Conservation (phyloP, 2,888 invertebrate species). For the Allophyes oxyacanthae region DNA sequence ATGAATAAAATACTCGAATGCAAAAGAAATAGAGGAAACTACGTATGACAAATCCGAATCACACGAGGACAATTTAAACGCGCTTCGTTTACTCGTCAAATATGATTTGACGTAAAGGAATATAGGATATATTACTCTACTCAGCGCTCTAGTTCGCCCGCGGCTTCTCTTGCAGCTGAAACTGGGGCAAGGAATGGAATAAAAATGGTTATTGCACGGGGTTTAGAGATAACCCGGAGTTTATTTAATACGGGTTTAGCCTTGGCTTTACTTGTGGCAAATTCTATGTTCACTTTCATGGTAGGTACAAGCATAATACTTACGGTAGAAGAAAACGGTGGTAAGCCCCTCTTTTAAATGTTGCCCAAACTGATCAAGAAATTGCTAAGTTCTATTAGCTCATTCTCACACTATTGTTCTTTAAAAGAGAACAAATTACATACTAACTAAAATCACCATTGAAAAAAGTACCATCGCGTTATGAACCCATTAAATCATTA, state of each 20-base stretch:
- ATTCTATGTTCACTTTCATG: too few relatives aligned
- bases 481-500: too few relatives aligned
- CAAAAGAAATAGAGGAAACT: slow-evolving; percentile 12
- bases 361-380: too few relatives aligned
- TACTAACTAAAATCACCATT: too few relatives aligned
- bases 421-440: too few relatives aligned
- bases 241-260: slow-evolving; percentile 16
- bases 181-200: slow-evolving; percentile 24
- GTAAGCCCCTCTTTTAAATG: too few relatives aligned
- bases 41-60: slow-evolving; percentile 27
- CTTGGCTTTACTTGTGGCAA: too few relatives aligned
- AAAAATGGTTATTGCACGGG: slow-evolving; percentile 29
- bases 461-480: too few relatives aligned
- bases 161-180: slow-evolving; percentile 21
- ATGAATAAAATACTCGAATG: slow-evolving; percentile 27
- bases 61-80: slow-evolving; percentile 34
- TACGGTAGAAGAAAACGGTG: too few relatives aligned
- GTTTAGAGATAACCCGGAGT: slow-evolving; percentile 6
- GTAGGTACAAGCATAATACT: too few relatives aligned
- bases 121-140: slow-evolving; percentile 43
- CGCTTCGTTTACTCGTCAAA: slow-evolving; percentile 49
- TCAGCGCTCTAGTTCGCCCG: slow-evolving; percentile 32
- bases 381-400: too few relatives aligned
- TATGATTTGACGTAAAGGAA: slow-evolving; percentile 48
- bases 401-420: too few relatives aligned